These are phyloP conservation scores for Dicyrtoma fusca DNA, from an alignment of 2,888 invertebrate genomes.

Conservation along the genomic window DNA sequence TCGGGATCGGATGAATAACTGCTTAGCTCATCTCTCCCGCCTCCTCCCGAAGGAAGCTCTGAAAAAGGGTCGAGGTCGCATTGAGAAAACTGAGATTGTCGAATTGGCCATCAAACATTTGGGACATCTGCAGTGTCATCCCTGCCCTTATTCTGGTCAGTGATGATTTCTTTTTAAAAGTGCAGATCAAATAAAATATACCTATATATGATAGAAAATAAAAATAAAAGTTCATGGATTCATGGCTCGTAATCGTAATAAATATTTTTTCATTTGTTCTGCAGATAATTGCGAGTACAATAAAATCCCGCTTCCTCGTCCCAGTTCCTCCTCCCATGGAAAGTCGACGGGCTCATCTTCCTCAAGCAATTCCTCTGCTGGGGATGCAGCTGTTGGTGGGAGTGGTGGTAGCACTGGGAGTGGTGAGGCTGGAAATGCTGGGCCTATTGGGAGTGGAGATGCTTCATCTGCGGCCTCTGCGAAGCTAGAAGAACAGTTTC, in stretches of 20 bases:
- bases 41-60: slow-evolving; percentile 91
- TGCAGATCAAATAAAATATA: no score
- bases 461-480: slow-evolving; percentile 22
- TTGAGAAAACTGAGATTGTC: slow-evolving; percentile 97
- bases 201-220: no score
- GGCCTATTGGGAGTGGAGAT: not conserved
- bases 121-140: slow-evolving; percentile 74
- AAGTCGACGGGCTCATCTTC: slow-evolving; percentile 17
- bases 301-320: slow-evolving; percentile 29
- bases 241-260: no score
- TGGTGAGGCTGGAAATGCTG: not conserved
- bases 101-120: slow-evolving; percentile 97
- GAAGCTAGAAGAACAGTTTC: slow-evolving; percentile 65
- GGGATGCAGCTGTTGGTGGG: not conserved
- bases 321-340: slow-evolving; percentile 18
- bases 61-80: slow-evolving; percentile 91
- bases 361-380: slow-evolving; percentile 14
- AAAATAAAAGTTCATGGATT: no score
- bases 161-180: no score
- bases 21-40: slow-evolving; percentile 88
- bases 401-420: not conserved
- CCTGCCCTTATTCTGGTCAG: slow-evolving; percentile 59
- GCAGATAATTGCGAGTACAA: slow-evolving; percentile 55
- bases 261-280: no score
- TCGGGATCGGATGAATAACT: slow-evolving; percentile 96